Percentiles rank a stretch among this genome's conserved stretches.
Conservation (phyloP, 30 jellyfish, hydroid and myxozoan genomes). For the Catostylus mosaicus region DNA sequence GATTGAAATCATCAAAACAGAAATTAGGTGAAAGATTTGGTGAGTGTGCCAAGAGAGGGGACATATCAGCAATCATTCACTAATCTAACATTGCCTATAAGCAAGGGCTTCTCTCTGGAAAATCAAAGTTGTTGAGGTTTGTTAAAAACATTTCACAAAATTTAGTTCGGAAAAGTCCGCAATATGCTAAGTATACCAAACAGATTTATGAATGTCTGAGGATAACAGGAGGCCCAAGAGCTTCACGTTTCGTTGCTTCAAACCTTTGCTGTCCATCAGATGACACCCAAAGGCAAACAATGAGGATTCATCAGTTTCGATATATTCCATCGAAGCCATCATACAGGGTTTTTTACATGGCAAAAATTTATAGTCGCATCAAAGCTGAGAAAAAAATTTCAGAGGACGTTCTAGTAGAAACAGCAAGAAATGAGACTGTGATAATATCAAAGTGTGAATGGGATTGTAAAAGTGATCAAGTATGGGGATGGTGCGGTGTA, state of each 20-base stretch:
- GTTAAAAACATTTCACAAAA: no score
- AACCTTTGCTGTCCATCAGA: constrained; percentile 5
- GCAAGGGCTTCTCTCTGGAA: no score
- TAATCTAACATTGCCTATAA: no score
- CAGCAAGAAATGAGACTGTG: constrained; percentile 57
- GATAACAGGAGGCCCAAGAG: constrained; percentile 38
- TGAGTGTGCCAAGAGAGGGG: no score
- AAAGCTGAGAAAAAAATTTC: constrained; percentile 21
- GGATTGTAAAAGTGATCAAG: constrained; percentile 25
- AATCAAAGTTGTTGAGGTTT: no score
- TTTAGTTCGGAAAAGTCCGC: no score
- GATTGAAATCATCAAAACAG: no score
- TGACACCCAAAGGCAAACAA: not conserved
- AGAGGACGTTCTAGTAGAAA: constrained; percentile 19
- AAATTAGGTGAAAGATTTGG: no score
- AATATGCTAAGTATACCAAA: not conserved
- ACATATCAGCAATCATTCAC: no score
- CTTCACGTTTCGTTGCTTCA: not conserved
- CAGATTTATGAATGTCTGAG: constrained; percentile 6
- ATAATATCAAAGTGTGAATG: constrained; percentile 45
- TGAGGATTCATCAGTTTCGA: not conserved
- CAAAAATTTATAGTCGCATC: constrained; percentile 13
- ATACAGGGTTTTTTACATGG: constrained; percentile 20
- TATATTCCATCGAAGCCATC: constrained; percentile 8
- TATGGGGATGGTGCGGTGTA: constrained; percentile 54